phyloP scores from a whole-genome alignment of 2,888 invertebrate genomes.

The Pogonocherus hispidulus region DNA sequence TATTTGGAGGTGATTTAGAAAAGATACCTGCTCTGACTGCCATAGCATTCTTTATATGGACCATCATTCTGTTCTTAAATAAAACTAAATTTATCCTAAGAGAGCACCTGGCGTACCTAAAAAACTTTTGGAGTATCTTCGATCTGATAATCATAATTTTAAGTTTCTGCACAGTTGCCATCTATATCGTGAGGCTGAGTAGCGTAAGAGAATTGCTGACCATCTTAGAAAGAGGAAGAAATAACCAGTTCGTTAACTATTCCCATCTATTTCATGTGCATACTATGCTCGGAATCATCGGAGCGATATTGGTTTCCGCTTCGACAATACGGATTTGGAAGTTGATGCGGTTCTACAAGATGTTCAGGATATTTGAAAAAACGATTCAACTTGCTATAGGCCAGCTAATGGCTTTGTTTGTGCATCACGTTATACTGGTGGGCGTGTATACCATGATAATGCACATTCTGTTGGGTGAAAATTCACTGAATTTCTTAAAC shows the following conservation, averaged over 20 bases:
- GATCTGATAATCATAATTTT: constrained; percentile 53
- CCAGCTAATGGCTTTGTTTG: constrained; percentile 39
- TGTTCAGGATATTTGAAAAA: constrained; percentile 48
- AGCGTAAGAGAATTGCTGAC: constrained; percentile 27
- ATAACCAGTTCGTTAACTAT: constrained; percentile 42
- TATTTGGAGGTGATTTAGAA: constrained; percentile 43
- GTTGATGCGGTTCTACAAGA: constrained; percentile 47
- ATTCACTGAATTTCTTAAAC: not conserved
- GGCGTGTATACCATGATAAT: not conserved
- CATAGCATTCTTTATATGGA: constrained; percentile 44
- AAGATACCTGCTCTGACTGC: too few species aligned
- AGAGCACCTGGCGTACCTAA: constrained; percentile 34
- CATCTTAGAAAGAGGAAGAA: constrained; percentile 22
- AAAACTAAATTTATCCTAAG: constrained; percentile 37
- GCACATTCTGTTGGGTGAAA: not conserved
- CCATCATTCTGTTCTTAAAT: constrained; percentile 40
- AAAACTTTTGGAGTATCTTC: constrained; percentile 49
- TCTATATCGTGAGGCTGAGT: constrained; percentile 37
- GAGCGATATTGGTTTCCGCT: constrained; percentile 43
- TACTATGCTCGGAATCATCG: constrained; percentile 36
- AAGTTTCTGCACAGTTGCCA: constrained; percentile 42
- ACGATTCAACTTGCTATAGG: constrained; percentile 40
- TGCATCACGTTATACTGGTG: constrained; percentile 12
- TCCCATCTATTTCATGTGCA: constrained; percentile 40
- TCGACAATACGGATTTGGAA: constrained; percentile 51